These are phyloP conservation scores for Proales similis DNA, from an alignment of 1,140 invertebrate species.

Conservation along the genomic window DNA sequence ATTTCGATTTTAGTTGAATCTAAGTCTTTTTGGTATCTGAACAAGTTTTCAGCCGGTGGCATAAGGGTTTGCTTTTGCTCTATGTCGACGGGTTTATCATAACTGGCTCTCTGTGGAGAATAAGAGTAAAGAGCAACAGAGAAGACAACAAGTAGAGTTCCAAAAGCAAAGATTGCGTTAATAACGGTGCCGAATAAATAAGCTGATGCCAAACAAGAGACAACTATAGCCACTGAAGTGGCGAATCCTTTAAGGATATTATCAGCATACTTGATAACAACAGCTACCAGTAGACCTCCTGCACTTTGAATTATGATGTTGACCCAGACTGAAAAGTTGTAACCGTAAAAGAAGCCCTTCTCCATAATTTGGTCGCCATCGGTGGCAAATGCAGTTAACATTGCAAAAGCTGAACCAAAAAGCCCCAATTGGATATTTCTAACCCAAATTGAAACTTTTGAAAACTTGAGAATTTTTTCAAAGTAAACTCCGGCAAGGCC, in stretches of 20 bases:
- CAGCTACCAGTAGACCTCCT: constrained; percentile 55
- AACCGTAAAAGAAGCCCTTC: constrained; percentile 59
- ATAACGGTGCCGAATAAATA: constrained; percentile 31
- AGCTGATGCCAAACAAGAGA: constrained; percentile 34
- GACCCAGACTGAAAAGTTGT: constrained; percentile 52
- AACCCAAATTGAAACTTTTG: constrained; percentile 80
- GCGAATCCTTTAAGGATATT: constrained; percentile 52
- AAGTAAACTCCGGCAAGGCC: constrained; percentile 99
- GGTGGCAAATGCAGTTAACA: constrained; percentile 53
- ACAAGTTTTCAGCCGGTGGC: too few species aligned
- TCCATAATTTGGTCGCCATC: constrained; percentile 53
- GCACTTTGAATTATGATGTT: constrained; percentile 53
- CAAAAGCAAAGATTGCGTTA: constrained; percentile 24
- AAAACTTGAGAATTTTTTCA: constrained; percentile 87
- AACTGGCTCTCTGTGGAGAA: constrained; percentile 7
- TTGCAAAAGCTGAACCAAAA: constrained; percentile 47
- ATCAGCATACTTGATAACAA: constrained; percentile 58
- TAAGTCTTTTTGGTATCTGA: too few species aligned
- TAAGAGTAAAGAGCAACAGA: constrained; percentile 36
- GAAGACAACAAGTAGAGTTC: constrained; percentile 14
- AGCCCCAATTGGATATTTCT: constrained; percentile 60
- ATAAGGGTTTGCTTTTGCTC: too few species aligned
- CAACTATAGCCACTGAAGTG: constrained; percentile 38
- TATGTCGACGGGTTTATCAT: too few species aligned
- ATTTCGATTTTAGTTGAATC: too few species aligned